phyloP scores from a whole-genome alignment of 1,140 invertebrate species.

The Pachypeltis micranthus region DNA sequence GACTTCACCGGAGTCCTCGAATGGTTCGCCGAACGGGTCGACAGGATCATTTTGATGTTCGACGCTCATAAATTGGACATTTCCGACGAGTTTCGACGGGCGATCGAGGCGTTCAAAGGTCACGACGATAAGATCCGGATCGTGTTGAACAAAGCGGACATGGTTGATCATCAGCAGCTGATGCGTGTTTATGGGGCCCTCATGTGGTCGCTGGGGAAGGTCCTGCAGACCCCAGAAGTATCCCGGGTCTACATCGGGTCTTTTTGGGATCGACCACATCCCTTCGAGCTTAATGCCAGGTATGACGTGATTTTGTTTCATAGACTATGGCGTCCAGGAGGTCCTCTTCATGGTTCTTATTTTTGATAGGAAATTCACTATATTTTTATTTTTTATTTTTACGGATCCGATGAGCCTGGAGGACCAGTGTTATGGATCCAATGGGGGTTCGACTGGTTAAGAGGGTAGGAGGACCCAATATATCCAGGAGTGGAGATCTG shows the following conservation, averaged over 20 bases:
- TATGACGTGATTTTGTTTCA: too few species aligned
- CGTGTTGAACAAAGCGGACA: constrained; percentile 96
- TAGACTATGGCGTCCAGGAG: too few species aligned
- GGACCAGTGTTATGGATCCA: too few species aligned
- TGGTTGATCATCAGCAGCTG: constrained; percentile 96
- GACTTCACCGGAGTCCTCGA: constrained; percentile 95
- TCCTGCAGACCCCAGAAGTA: constrained; percentile 65
- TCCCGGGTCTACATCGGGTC: constrained; percentile 67
- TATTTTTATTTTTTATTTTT: too few species aligned
- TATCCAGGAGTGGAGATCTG: too few species aligned
- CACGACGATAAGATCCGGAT: constrained; percentile 99
- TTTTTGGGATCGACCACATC: constrained; percentile 64
- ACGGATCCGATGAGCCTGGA: too few species aligned
- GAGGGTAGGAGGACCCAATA: too few species aligned
- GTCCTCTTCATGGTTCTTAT: too few species aligned
- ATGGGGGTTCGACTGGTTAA: too few species aligned
- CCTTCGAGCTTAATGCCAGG: constrained; percentile 48
- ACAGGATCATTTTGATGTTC: constrained; percentile 93
- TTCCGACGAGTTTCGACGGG: constrained; percentile 90
- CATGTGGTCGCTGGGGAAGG: constrained; percentile 81
- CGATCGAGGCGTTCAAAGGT: constrained; percentile 84
- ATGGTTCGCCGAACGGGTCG: constrained; percentile 97
- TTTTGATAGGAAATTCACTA: too few species aligned
- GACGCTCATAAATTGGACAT: constrained; percentile 99
- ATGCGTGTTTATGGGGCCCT: constrained; percentile 97